Conservation (phyloP, 2,113 vertebrate genomes). For the Lichenostomus cassidix region DNA sequence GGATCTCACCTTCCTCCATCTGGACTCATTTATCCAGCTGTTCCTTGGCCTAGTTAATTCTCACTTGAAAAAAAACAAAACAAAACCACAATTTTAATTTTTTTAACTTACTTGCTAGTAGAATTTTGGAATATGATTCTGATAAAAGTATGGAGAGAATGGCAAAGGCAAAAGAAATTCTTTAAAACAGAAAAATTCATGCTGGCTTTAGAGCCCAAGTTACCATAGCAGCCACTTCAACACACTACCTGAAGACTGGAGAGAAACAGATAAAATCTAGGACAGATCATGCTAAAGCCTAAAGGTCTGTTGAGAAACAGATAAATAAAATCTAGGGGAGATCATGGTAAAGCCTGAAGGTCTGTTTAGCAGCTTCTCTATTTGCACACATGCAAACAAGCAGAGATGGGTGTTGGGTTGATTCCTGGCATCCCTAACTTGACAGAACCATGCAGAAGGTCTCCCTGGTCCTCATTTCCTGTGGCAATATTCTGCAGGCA, state of each 20-base stretch:
- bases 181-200: neutral
- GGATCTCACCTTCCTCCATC: neutral
- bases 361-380: neutral
- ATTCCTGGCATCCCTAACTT: neutral
- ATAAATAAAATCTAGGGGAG: neutral
- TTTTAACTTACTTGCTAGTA: neutral
- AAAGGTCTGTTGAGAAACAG: too few relatives aligned
- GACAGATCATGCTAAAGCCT: too few relatives aligned
- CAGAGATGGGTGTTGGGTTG: neutral
- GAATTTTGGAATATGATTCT: neutral
- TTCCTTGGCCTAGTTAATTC: neutral
- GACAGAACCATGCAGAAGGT: neutral
- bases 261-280: too few relatives aligned
- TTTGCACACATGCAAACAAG: neutral
- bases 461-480: slow-evolving; percentile 20
- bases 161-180: neutral
- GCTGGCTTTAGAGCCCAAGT: neutral
- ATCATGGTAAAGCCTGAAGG: neutral
- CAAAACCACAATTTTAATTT: neutral
- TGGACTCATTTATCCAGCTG: neutral
- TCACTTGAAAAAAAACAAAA: neutral
- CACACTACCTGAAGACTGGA: neutral
- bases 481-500: neutral
- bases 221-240: slow-evolving; percentile 21
- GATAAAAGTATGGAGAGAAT: neutral